Base-by-base conservation (phyloP, 2,113 vertebrate genomes). In the Amphilophus citrinellus region DNA sequence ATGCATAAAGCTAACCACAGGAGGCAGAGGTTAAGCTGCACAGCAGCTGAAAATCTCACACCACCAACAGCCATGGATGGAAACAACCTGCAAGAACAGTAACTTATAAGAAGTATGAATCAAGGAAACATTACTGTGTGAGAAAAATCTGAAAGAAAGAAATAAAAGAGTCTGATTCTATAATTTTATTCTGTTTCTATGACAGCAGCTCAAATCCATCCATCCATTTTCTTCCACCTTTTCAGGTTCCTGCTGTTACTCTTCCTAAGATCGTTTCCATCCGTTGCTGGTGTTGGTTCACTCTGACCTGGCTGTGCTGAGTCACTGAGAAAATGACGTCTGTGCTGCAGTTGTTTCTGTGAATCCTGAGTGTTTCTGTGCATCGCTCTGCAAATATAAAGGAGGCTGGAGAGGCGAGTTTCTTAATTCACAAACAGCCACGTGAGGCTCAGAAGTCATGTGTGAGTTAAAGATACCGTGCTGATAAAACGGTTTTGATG, bases 1-100 rank as follows among this genome's bases (percentile, higher is more conserved):
- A 47, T 30, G 3, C 22, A 50, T 30, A 17, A 68, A 0, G 39
- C 24, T 27, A 68, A 68, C 63, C 0, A 68, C 65, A 47, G 63
- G 39, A 68, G 44, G 22, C 8, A 2, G 39, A 47, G 39, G 39
- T 68, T 27, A 0, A 68, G 39, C 65, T 66, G 65, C 42, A 71
- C 24, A 50, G 66, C 66, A 71, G 7, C 15, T 71, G 42, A 71
- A 50, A 71, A 30, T 71, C 42, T 71, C 47, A 15, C 42, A 68
- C 42, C 22, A 5, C 42, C 42, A 50, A 24, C 2, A 0, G 0
- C 44, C 24, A 47, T 18, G 65, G 0, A 20, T 0, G 42, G 65
- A 71, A 71, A 71, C 47, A 44, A 50, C 18, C 15, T 0, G 14
- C 65, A 20, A 20, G 42, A 50, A 27, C 42, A 71, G 42, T 27